A percentile compares a stretch with the other conserved stretches of the same genome.
Conservation (phyloP, 2,113 vertebrate species). For the Abramis brama region DNA sequence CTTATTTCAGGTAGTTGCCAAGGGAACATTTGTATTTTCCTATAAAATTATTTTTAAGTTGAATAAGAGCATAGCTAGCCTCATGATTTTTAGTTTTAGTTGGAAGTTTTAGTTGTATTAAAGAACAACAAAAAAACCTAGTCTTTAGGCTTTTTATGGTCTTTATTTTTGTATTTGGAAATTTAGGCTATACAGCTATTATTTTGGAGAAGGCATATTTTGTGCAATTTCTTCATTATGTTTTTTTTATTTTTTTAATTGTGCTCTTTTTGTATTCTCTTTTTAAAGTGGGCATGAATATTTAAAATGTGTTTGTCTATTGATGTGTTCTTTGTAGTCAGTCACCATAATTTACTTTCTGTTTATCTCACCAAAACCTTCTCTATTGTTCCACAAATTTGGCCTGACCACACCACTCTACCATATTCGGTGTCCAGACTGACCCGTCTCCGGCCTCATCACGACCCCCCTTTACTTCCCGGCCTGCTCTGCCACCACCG, state of each 20-base stretch:
- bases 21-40: background rate
- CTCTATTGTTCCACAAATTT: slow-evolving; percentile 7
- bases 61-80: too few relatives aligned
- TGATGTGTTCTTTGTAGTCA: background rate
- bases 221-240: background rate
- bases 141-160: background rate
- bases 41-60: too few relatives aligned
- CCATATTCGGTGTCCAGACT: background rate
- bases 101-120: too few relatives aligned
- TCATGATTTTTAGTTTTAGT: too few relatives aligned
- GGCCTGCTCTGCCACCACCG: slow-evolving; percentile 57
- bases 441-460: background rate
- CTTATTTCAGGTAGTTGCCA: too few relatives aligned
- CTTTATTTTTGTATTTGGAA: background rate
- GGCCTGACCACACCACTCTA: background rate
- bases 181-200: background rate
- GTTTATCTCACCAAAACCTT: slow-evolving; percentile 2
- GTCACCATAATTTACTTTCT: background rate
- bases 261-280: background rate
- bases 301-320: background rate
- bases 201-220: background rate
- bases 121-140: too few relatives aligned
- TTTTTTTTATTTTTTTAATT: background rate
- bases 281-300: background rate
- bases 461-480: slow-evolving; percentile 31